These are phyloP conservation scores for Elephas maximus DNA, from an alignment of 2,113 vertebrate genomes.

Conservation along the genomic window DNA sequence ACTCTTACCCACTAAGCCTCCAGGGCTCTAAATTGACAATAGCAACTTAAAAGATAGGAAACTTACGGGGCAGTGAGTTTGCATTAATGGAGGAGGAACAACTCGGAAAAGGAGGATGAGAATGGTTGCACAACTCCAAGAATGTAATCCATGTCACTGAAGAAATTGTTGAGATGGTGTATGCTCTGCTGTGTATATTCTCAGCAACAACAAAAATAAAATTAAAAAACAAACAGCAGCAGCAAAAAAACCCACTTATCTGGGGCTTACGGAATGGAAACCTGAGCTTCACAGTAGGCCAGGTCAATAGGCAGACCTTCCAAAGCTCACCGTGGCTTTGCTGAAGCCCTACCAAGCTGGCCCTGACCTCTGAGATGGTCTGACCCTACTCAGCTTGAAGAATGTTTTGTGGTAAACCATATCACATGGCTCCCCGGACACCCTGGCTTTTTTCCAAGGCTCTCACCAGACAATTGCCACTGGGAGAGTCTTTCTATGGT, in stretches of 20 bases:
- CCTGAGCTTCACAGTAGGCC: neutral
- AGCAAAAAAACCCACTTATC: neutral
- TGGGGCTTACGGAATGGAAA: neutral
- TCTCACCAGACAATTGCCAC: neutral
- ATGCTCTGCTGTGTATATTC: neutral
- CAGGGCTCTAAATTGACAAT: neutral
- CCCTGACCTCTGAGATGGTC: neutral
- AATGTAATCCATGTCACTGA: neutral
- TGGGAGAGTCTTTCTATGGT: neutral
- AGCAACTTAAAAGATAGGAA: neutral
- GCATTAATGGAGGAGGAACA: neutral
- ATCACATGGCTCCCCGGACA: neutral
- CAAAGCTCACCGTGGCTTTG: neutral
- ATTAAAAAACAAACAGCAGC: too few relatives aligned
- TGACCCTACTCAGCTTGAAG: conserved; percentile 44
- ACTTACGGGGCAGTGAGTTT: neutral
- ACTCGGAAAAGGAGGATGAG: neutral
- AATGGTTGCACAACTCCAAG: neutral
- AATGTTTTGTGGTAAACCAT: conserved; percentile 20
- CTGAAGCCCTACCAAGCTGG: neutral
- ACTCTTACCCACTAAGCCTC: too few relatives aligned
- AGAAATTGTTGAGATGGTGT: neutral
- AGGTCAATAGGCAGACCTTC: neutral
- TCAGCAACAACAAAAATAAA: neutral
- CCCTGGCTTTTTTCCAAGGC: neutral